These are phyloP conservation scores for Tyrannus savana DNA, from an alignment of 2,113 vertebrate genomes.

Conservation along the genomic window DNA sequence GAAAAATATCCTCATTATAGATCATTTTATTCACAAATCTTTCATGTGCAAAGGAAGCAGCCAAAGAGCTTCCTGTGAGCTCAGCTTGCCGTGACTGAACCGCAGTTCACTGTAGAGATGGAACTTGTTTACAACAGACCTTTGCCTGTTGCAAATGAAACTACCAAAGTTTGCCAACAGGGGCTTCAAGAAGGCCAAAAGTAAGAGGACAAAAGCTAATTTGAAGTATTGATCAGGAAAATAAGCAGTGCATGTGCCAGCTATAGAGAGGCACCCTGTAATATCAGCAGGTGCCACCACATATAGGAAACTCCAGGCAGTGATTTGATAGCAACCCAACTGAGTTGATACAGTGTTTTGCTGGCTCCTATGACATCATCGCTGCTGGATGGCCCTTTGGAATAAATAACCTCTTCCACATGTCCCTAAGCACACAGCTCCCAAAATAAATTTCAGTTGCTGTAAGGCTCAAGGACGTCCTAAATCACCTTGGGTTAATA, in stretches of 20 bases:
- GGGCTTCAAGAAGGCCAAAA: neutral
- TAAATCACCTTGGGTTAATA: constrained; percentile 68
- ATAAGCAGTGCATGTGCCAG: neutral
- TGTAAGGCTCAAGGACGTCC: constrained; percentile 13
- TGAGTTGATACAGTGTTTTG: neutral
- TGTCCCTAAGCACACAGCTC: constrained; percentile 26
- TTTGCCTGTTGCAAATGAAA: neutral
- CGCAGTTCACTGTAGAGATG: neutral
- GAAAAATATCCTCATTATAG: neutral
- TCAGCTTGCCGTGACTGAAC: neutral
- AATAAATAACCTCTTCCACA: constrained; percentile 68
- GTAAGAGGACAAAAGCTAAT: neutral
- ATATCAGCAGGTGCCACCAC: constrained; percentile 32
- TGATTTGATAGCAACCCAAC: constrained; percentile 39
- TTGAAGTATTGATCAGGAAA: constrained; percentile 10
- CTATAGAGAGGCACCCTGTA: neutral
- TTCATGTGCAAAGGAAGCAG: neutral
- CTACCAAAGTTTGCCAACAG: neutral
- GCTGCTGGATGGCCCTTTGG: constrained; percentile 30
- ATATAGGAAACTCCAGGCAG: neutral
- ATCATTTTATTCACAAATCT: neutral
- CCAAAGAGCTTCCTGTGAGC: neutral
- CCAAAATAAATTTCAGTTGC: constrained; percentile 58
- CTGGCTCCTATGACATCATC: constrained; percentile 46
- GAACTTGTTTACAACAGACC: neutral